phyloP scores from a whole-genome alignment of 2,113 vertebrate genomes.

The Carassius gibelio region DNA sequence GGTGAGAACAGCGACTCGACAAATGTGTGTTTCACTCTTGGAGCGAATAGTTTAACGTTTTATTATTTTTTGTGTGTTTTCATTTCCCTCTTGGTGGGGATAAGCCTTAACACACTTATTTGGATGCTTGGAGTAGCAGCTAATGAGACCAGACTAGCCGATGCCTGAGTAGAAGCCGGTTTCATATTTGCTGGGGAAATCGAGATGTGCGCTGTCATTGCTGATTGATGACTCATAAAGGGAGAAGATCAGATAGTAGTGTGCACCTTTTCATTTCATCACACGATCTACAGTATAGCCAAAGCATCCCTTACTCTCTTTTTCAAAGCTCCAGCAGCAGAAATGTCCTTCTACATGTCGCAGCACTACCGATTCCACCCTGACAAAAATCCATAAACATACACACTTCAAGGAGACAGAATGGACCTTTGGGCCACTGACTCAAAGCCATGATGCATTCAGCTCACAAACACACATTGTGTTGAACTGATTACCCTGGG shows the following conservation, averaged over 20 bases:
- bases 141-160: constrained; percentile 1
- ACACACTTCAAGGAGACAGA: not conserved
- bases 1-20: not conserved
- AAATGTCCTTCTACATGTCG: not conserved
- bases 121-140: constrained; percentile 8
- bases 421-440: not conserved
- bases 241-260: constrained; percentile 9
- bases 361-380: not conserved
- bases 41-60: not conserved
- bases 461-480: not conserved
- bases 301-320: constrained; percentile 4
- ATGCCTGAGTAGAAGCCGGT: not conserved
- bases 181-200: constrained; percentile 33
- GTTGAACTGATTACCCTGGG: constrained; percentile 4
- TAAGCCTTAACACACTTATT: not conserved
- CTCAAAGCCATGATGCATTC: constrained; percentile 16
- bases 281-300: not conserved
- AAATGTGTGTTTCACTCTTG: not conserved
- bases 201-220: constrained; percentile 11
- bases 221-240: constrained; percentile 51
- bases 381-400: not conserved
- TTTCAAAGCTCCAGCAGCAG: not conserved
- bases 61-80: not conserved
- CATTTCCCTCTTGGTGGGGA: not conserved
- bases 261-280: constrained; percentile 26